Conservation (phyloP, 2,888 invertebrate genomes). For the Athripsodes cinereus region DNA sequence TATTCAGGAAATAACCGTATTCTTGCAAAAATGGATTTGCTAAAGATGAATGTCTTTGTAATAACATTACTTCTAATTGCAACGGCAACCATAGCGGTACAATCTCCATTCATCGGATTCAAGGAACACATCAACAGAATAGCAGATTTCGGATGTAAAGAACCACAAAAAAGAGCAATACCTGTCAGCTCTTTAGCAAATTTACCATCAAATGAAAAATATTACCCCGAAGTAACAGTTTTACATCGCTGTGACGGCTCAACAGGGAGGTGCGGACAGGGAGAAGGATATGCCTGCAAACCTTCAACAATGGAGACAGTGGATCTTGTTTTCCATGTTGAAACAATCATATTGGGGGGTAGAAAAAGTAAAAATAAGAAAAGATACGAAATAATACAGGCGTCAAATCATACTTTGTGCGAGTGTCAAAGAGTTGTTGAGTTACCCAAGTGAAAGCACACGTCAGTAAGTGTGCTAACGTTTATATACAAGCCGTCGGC, state of each 20-base stretch:
- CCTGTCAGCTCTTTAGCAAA: slow-evolving; percentile 4
- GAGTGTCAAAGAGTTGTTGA: slow-evolving; percentile 6
- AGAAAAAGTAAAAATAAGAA: background rate
- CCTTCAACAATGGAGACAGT: slow-evolving; percentile 3
- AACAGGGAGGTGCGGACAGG: background rate
- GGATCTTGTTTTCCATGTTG: slow-evolving; percentile 3
- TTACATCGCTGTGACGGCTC: slow-evolving; percentile 11
- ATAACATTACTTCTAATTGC: background rate
- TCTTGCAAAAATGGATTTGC: background rate
- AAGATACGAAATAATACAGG: slow-evolving; percentile 6
- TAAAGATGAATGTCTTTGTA: background rate
- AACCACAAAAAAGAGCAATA: slow-evolving; percentile 8
- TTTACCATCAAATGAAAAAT: slow-evolving; percentile 8
- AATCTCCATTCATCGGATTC: background rate
- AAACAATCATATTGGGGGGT: background rate
- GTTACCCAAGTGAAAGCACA: slow-evolving; percentile 7
- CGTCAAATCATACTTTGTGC: slow-evolving; percentile 8
- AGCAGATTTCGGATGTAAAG: slow-evolving; percentile 4
- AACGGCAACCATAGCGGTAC: background rate
- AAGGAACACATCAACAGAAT: slow-evolving; percentile 5
- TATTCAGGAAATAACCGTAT: background rate
- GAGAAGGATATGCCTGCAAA: slow-evolving; percentile 4
- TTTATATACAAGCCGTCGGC: too few species aligned
- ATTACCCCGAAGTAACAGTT: slow-evolving; percentile 13
- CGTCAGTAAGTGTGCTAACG: too few species aligned